Conservation (phyloP, 2,113 vertebrate genomes). For the Psophia crepitans region DNA sequence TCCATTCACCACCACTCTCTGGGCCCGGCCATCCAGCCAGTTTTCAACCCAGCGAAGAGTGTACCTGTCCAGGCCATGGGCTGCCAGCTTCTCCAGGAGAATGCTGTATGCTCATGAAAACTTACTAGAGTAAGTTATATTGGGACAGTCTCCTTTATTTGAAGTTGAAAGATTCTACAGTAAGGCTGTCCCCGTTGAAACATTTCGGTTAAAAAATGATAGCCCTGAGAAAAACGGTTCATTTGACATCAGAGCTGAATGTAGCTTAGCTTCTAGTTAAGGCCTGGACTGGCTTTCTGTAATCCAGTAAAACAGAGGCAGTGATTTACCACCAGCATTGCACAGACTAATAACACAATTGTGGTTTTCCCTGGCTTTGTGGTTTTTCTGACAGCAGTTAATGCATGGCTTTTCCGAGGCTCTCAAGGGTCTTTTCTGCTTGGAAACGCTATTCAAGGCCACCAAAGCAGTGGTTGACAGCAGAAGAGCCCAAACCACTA, state of each 20-base stretch:
- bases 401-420: background rate
- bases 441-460: background rate
- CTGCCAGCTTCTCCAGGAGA: too few relatives aligned
- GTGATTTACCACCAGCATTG: background rate
- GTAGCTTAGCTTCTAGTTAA: background rate
- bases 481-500: background rate
- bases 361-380: background rate
- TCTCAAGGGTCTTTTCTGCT: background rate
- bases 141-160: background rate
- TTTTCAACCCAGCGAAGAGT: too few relatives aligned
- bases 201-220: background rate
- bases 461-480: background rate
- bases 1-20: too few relatives aligned
- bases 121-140: background rate
- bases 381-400: background rate
- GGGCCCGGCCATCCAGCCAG: too few relatives aligned
- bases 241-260: background rate
- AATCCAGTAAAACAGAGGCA: background rate
- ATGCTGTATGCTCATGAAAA: background rate
- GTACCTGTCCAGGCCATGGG: too few relatives aligned
- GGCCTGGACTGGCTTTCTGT: background rate
- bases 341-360: background rate
- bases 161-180: background rate
- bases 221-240: background rate
- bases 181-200: background rate